These are phyloP conservation scores for Mastacembelus armatus DNA, from an alignment of 2,797 vertebrate species.

Conservation along the genomic window DNA sequence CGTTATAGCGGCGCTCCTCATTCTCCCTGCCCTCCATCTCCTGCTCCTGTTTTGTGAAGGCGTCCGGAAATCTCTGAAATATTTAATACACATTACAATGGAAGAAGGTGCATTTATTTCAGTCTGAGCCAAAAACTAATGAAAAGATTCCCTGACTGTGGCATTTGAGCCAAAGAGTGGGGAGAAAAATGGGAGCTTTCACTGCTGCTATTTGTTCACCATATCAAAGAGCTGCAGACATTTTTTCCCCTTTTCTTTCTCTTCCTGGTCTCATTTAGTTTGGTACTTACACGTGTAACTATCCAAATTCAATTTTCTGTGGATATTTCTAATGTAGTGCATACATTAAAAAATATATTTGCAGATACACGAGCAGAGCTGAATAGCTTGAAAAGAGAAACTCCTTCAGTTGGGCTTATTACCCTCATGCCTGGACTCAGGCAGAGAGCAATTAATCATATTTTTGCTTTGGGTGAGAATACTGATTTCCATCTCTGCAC, in stretches of 20 bases:
- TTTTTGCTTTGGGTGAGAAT: slow-evolving; percentile 84
- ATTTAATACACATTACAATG: slow-evolving; percentile 57
- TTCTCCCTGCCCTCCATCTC: slow-evolving; percentile 12
- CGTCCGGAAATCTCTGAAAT: slow-evolving; percentile 51
- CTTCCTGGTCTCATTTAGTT: slow-evolving; percentile 66
- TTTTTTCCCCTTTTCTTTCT: slow-evolving; percentile 14
- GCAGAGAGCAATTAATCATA: slow-evolving; percentile 81
- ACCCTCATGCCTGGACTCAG: slow-evolving; percentile 73
- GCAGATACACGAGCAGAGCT: slow-evolving; percentile 55
- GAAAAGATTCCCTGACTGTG: slow-evolving; percentile 67
- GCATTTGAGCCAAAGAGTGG: slow-evolving; percentile 46
- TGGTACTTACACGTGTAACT: slow-evolving; percentile 76
- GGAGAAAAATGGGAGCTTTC: slow-evolving; percentile 56
- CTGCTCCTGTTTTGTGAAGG: slow-evolving; percentile 21
- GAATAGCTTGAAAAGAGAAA: slow-evolving; percentile 69
- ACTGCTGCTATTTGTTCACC: slow-evolving; percentile 61
- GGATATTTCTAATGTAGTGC: slow-evolving; percentile 77
- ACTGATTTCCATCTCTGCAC: slow-evolving; percentile 80
- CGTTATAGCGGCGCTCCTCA: not conserved
- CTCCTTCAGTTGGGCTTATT: slow-evolving; percentile 75
- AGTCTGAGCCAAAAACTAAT: slow-evolving; percentile 64
- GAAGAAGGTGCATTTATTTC: slow-evolving; percentile 67
- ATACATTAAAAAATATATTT: slow-evolving; percentile 70
- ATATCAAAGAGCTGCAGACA: slow-evolving; percentile 64
- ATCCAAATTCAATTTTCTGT: slow-evolving; percentile 81